Conservation (phyloP, 2,113 vertebrate species). For the Ginglymostoma cirratum region DNA sequence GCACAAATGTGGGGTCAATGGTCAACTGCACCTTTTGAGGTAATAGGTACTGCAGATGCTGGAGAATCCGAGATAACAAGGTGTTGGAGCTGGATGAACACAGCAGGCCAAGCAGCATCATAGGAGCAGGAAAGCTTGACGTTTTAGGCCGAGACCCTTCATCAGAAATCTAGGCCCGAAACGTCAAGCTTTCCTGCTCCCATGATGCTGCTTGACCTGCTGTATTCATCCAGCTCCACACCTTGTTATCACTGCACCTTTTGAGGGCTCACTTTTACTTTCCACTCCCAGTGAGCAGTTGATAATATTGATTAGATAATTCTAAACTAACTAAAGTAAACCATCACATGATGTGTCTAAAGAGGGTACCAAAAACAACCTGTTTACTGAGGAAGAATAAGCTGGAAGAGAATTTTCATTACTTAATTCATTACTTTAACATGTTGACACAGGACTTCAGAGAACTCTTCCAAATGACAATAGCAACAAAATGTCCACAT, state of each 20-base stretch:
- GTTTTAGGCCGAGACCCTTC: too few species aligned
- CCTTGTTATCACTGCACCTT: neutral
- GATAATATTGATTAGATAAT: neutral
- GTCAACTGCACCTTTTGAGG: neutral
- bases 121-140: too few species aligned
- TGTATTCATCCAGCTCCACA: too few species aligned
- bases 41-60: too few species aligned
- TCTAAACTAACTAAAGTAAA: neutral
- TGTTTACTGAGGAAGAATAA: neutral
- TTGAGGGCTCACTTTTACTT: neutral
- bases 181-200: too few species aligned
- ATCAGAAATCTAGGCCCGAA: too few species aligned
- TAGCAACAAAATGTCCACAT: neutral
- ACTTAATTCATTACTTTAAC: neutral
- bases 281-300: neutral
- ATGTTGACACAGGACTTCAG: neutral
- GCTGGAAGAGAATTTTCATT: too few species aligned
- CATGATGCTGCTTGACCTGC: too few species aligned
- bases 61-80: too few species aligned
- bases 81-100: too few species aligned
- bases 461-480: neutral
- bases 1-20: too few species aligned
- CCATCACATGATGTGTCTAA: neutral
- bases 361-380: neutral
- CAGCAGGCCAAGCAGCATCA: too few species aligned